These are phyloP conservation scores for Ornithoptera alexandrae DNA, from an alignment of 2,888 invertebrate genomes.

Conservation along the genomic window DNA sequence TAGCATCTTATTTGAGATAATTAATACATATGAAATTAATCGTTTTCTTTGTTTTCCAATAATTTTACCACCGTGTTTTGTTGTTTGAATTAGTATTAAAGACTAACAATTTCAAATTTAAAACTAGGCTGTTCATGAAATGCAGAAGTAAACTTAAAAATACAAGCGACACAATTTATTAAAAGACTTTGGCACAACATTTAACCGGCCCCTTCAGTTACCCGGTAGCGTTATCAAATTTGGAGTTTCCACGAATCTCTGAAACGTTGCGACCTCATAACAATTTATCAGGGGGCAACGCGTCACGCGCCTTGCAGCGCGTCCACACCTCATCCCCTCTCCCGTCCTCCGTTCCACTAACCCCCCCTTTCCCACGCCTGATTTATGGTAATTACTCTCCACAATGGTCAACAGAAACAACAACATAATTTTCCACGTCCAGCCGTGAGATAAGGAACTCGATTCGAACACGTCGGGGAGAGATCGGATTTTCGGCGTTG, in stretches of 20 bases:
- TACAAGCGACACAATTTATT: background rate
- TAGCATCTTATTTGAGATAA: too few species aligned
- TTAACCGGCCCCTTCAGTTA: slow-evolving; percentile 9
- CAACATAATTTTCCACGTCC: slow-evolving; percentile 30
- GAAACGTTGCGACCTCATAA: slow-evolving; percentile 18
- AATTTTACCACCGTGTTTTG: too few species aligned
- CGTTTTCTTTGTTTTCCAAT: too few species aligned
- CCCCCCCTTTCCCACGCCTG: slow-evolving; percentile 23
- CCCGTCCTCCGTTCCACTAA: background rate
- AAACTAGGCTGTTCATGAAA: too few species aligned
- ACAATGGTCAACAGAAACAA: slow-evolving; percentile 28
- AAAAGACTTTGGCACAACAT: slow-evolving; percentile 2
- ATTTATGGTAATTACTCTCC: slow-evolving; percentile 30
- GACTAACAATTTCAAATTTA: too few species aligned
- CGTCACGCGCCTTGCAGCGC: slow-evolving; percentile 25
- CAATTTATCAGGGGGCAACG: slow-evolving; percentile 20
- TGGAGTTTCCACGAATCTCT: slow-evolving; percentile 16
- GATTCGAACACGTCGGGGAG: slow-evolving; percentile 8
- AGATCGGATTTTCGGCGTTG: slow-evolving; percentile 14
- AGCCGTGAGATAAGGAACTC: slow-evolving; percentile 25
- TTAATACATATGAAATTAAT: too few species aligned
- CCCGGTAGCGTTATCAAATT: slow-evolving; percentile 13
- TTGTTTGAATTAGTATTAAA: too few species aligned
- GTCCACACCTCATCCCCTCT: slow-evolving; percentile 4
- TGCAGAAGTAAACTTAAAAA: too few species aligned